A percentile compares a stretch with the other conserved stretches of the same genome.
Conservation (phyloP, 2,888 invertebrate species). For the Pilophorus perplexus region DNA sequence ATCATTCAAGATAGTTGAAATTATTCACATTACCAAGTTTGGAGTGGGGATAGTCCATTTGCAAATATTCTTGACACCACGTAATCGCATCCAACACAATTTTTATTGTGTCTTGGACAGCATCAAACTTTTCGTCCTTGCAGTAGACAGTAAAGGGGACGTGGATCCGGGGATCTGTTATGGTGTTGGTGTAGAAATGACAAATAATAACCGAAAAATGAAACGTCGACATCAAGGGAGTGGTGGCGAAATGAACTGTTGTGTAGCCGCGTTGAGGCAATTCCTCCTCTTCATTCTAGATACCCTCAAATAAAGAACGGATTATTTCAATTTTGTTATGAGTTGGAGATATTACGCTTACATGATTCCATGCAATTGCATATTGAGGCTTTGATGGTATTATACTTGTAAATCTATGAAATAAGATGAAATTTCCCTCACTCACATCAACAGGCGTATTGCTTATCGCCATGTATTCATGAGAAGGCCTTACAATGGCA, state of each 20-base stretch:
- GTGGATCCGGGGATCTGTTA: not conserved
- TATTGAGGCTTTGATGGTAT: too few species aligned
- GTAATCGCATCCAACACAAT: constrained; percentile 6
- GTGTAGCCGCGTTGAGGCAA: constrained; percentile 5
- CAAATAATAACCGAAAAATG: constrained; percentile 7
- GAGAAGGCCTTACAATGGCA: constrained; percentile 6
- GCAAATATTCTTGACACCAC: constrained; percentile 19
- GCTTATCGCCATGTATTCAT: constrained; percentile 17
- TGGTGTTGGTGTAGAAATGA: not conserved
- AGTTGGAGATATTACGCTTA: not conserved
- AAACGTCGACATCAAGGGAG: constrained; percentile 10
- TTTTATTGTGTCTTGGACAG: too few species aligned
- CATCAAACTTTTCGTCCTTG: not conserved
- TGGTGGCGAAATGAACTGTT: constrained; percentile 13
- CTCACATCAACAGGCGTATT: constrained; percentile 6
- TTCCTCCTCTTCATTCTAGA: constrained; percentile 17
- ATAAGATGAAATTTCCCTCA: not conserved
- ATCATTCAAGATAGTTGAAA: too few species aligned
- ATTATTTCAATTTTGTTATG: not conserved
- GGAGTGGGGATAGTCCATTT: constrained; percentile 16
- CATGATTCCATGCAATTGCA: not conserved
- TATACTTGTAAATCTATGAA: not conserved
- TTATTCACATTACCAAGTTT: too few species aligned
- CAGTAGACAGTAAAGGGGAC: not conserved
- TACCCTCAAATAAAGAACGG: not conserved